Base-by-base conservation (phyloP, 2,888 invertebrate genomes). In the Sicus ferrugineus region DNA sequence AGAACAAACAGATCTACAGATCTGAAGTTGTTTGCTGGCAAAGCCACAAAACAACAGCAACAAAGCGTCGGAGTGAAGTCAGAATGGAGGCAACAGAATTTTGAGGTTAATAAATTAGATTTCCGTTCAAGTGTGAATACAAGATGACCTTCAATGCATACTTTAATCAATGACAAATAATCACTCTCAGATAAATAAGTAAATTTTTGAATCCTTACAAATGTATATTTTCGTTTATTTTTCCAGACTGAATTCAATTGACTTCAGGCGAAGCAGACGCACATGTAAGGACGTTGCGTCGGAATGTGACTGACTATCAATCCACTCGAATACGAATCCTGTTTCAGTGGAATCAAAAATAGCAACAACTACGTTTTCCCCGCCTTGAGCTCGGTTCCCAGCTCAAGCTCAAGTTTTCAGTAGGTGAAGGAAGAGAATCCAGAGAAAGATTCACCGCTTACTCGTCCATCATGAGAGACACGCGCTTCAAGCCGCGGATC, bases 401-500 rank as follows among this genome's bases (percentile, higher is more conserved):
- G 14, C 56, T 62, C 42, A 68, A 68, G 34, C 14, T 28, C 30
- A 63, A 52, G 64, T 23, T 19, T 31, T 21, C 26, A 30, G 23
- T 56, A 31, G 16, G n/a, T 7, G 56, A 28, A 56, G 38, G 3
- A 31, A 23, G 26, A 64, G 31, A 65, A 14, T 5, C 46, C 1
- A 19, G 67, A 26, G 38, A 30, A 11, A 59, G 16, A 67, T n/a
- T n/a, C n/a, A n/a, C 48, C 19, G 9, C 16, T 54, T 21, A 3
- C 52, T 3, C 38, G 31, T 54, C 11, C 64, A 73, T 73, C 73
- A 84, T 84, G 84, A 83, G 83, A 71, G 82, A 79, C 68, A 75
- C 76, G 73, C 76, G 76, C 58, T 75, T 73, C 71, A 86, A 84
- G 78, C 86, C 87, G 76, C 81, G 86, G 71, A 85, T 91, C 79